Base-by-base conservation (phyloP, 1,140 invertebrate genomes). In the Drosophila kikkawai region DNA sequence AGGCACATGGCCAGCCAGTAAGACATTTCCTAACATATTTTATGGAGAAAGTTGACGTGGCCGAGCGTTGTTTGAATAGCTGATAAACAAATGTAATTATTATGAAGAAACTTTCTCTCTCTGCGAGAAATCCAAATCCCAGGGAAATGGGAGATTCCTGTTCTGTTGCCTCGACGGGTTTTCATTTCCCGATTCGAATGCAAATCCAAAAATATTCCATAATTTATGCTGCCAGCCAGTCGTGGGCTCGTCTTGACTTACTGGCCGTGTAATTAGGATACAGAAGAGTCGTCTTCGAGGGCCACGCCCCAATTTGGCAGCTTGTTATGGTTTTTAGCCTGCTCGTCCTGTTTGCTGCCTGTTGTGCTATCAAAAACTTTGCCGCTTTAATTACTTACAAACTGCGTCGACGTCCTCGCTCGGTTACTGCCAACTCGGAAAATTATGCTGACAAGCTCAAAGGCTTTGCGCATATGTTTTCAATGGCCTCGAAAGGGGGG, bases 351-450 rank as follows among this genome's bases (percentile, higher is more conserved):
- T 12, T 64, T 68, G 29, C 53, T 36, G 63, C 60, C 57, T 75
- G 79, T 76, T 81, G 79, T 86, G 76, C 86, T 88, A 86, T 88
- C 80, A 80, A 79, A 83, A 86, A 86, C 83, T 88, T 87, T 83
- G 80, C 77, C 60, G 64, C 26, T 88, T 79, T 86, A 86, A 86
- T 86, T 87, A 86, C 84, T 88, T 83, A 78, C 67, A 74, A 73
- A 81, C 53, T 76, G 71, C 59, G 42, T 58, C 47, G 44, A 4
- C 66, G 66, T 66, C 66, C 66, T 71, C 36, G 44, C 47, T 73
- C 26, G 53, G 53, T 60, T 51, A 26, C 51, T 22, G 50, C 13
- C 34, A 22, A n/a, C 42, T 53, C 39, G 58, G 53, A 51, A 59
- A 80, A 75, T 80, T 75, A 80, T 80, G 73, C 76, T 74, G 73